Conservation (phyloP, 2,113 vertebrate genomes). For the Pampusana beccarii region DNA sequence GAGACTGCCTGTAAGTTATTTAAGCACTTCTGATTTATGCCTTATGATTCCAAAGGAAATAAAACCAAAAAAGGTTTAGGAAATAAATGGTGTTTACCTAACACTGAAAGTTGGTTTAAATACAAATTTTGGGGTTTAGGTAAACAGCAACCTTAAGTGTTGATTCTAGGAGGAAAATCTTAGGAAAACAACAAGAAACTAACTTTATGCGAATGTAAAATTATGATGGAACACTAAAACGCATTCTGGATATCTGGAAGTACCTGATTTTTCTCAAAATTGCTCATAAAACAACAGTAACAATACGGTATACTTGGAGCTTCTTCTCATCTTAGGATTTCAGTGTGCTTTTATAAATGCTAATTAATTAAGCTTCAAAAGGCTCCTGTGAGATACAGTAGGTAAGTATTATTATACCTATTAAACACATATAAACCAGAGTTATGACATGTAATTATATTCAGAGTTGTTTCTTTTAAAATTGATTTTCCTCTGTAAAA, state of each 20-base stretch:
- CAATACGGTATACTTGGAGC: neutral
- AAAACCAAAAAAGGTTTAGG: neutral
- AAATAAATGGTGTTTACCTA: neutral
- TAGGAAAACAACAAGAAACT: neutral
- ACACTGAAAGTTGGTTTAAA: conserved; percentile 11
- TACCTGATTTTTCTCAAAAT: neutral
- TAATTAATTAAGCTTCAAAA: conserved; percentile 62
- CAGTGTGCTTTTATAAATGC: conserved; percentile 25
- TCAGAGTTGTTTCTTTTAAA: conserved; percentile 38
- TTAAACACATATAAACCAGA: conserved; percentile 64
- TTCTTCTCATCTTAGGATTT: conserved; percentile 23
- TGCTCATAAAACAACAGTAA: conserved; percentile 34
- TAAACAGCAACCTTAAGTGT: neutral
- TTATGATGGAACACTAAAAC: neutral
- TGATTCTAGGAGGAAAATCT: neutral
- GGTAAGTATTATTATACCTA: conserved; percentile 56
- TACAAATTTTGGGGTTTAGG: neutral
- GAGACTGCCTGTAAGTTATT: neutral
- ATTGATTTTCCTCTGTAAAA: conserved; percentile 53
- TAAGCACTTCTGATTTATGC: neutral
- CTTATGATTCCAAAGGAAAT: neutral
- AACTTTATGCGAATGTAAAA: neutral
- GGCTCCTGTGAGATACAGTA: conserved; percentile 44
- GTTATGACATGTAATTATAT: conserved; percentile 49
- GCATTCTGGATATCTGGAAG: neutral